phyloP scores from a whole-genome alignment of 2,113 vertebrate genomes.

The Corynorhinus townsendii region DNA sequence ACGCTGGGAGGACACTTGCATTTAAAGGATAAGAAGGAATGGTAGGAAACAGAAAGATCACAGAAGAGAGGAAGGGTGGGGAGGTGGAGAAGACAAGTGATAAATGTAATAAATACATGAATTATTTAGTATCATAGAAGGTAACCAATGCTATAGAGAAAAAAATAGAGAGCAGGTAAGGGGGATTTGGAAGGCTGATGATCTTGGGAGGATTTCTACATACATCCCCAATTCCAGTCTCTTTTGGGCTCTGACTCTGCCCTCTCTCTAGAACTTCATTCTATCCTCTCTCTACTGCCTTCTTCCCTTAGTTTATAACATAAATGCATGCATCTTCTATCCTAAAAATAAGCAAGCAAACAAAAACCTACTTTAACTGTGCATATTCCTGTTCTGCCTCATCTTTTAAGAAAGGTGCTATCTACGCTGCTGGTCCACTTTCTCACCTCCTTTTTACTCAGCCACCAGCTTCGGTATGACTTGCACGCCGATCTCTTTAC shows the following conservation, averaged over 20 bases:
- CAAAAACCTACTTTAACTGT: background rate
- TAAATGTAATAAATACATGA: background rate
- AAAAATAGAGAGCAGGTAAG: background rate
- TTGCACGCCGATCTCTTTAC: background rate
- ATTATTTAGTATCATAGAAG: background rate
- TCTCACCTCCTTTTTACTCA: background rate
- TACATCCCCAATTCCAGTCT: background rate
- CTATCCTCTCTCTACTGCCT: background rate
- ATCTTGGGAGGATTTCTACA: background rate
- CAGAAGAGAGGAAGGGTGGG: background rate
- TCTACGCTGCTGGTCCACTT: background rate
- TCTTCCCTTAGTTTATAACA: background rate
- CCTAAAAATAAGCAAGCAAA: background rate
- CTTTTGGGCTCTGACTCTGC: background rate
- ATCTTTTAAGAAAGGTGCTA: background rate
- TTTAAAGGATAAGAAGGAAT: background rate
- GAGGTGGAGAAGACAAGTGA: background rate
- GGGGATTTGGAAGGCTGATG: accelerated
- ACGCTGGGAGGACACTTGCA: background rate
- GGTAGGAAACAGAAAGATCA: background rate
- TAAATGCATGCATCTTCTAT: background rate
- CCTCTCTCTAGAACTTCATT: background rate
- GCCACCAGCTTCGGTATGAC: background rate
- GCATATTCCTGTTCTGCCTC: background rate
- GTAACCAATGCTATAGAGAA: background rate